Conservation (phyloP, 2,797 vertebrate genomes). For the Intellagama lesueurii region DNA sequence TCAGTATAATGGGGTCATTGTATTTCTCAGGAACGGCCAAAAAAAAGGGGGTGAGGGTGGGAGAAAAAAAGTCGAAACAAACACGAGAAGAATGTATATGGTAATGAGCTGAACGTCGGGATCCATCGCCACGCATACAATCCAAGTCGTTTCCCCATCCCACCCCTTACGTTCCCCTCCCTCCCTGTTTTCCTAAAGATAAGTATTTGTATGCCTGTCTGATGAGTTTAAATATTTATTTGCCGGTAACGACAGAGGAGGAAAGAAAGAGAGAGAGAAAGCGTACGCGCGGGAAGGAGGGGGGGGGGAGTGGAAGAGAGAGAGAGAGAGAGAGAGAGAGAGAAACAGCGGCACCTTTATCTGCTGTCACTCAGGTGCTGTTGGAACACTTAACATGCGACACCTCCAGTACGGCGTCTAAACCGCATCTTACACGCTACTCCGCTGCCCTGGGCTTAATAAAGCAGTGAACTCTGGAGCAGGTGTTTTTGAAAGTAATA, state of each 20-base stretch:
- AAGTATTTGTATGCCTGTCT: slow-evolving; percentile 54
- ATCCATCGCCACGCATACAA: slow-evolving; percentile 52
- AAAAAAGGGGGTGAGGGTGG: too few relatives aligned
- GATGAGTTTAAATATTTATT: slow-evolving; percentile 71
- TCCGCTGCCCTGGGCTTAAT: slow-evolving; percentile 69
- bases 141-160: slow-evolving; percentile 11
- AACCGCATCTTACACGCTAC: slow-evolving; percentile 68
- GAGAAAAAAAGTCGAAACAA: slow-evolving; percentile 50
- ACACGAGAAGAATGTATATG: slow-evolving; percentile 29
- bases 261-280: slow-evolving; percentile 13
- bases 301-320: too few relatives aligned
- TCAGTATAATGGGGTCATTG: slow-evolving; percentile 44
- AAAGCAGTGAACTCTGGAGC: slow-evolving; percentile 65
- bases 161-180: neutral
- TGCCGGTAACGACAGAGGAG: slow-evolving; percentile 66
- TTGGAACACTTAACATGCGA: slow-evolving; percentile 64
- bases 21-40: slow-evolving; percentile 22
- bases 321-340: too few relatives aligned
- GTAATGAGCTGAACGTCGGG: slow-evolving; percentile 56
- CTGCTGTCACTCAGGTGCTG: slow-evolving; percentile 72
- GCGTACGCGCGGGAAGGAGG: too few relatives aligned
- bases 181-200: slow-evolving; percentile 38
- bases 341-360: slow-evolving; percentile 42
- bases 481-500: slow-evolving; percentile 69
- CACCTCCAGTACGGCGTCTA: slow-evolving; percentile 71